Base-by-base conservation (phyloP, 2,797 vertebrate species). In the Brotogeris chrysoptera region DNA sequence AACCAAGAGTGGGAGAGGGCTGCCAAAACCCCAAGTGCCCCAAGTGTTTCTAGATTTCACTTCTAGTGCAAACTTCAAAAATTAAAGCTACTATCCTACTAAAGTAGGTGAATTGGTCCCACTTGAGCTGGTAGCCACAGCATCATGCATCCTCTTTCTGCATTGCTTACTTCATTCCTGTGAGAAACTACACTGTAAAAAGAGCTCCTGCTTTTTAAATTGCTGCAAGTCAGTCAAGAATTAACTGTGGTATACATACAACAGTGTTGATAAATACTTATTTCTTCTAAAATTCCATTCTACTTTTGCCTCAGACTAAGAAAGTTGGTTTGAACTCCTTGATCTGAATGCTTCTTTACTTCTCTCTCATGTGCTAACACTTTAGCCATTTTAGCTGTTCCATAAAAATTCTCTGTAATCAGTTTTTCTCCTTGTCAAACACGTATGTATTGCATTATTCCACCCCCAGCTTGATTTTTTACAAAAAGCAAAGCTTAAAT, bases 101-200 rank as follows among this genome's bases (percentile, higher is more conserved):
- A 78, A 74, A 20, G 20, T n/a, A 16, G 43, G 32, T 10, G 13
- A 36, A 66, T 28, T 72, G 43, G 38, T 25, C 47, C 16, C 53
- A 49, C 39, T 91, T 96, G 68, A 88, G 69, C 52, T 87, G 55
- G 72, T 53, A 80, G 72, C 13, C 49, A n/a, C 24, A 70, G 39
- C 27, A 46, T 53, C 20, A 30, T 20, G 41, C 17, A 32, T 68
- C 14, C 38, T 38, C 32, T 43, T 36, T 50, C 36, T 63, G n/a
- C 32, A 49, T 39, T 81, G 47, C 55, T 70, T 76, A 30, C 53
- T 82, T 36, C 44, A 66, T 38, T 63, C 68, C 55, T 68, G 5
- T 7, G 13, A 76, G 23, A 38, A 89, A 19, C 24, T 39, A 6
- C 68, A 44, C 16, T 34, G 27, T 43, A 90, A 55, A 79, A 78